These are phyloP conservation scores for Cosmia trapezina DNA, from an alignment of 2,888 invertebrate genomes.

Conservation along the genomic window DNA sequence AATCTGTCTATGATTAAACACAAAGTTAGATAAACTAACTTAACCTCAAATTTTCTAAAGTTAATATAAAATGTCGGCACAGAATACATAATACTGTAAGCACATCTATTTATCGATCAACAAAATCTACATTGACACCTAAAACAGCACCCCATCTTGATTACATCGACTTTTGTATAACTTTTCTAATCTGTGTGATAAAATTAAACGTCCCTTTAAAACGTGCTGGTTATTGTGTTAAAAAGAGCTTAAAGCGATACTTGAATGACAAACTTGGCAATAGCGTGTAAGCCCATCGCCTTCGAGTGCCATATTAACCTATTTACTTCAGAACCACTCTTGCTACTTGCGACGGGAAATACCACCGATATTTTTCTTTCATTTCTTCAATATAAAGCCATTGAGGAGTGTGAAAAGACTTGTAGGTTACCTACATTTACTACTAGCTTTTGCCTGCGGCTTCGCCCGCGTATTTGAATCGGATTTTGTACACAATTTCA, in stretches of 20 bases:
- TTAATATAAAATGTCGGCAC: neutral
- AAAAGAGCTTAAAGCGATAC: constrained; percentile 44
- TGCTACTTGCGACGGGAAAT: constrained; percentile 23
- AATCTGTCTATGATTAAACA: neutral
- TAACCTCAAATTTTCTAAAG: neutral
- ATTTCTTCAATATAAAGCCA: constrained; percentile 12
- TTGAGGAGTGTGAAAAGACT: constrained; percentile 25
- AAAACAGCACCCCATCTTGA: constrained; percentile 15
- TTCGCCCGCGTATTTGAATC: too few relatives aligned
- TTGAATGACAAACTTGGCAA: constrained; percentile 62
- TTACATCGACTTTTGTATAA: constrained; percentile 9
- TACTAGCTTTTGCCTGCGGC: too few relatives aligned
- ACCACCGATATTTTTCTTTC: constrained; percentile 49
- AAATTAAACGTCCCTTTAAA: constrained; percentile 46
- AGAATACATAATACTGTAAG: neutral
- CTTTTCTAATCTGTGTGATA: constrained; percentile 42
- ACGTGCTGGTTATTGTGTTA: constrained; percentile 55
- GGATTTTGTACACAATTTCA: too few relatives aligned
- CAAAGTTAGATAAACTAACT: constrained; percentile 4
- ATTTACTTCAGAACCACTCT: constrained; percentile 48
- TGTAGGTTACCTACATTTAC: constrained; percentile 16
- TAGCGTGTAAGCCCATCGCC: constrained; percentile 58
- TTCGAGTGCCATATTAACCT: constrained; percentile 60
- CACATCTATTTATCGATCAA: constrained; percentile 1
- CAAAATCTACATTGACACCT: neutral